Evolutionary conservation across 2,113 vertebrate species (phyloP).

Genomic region (Physeter macrocephalus): DNA sequence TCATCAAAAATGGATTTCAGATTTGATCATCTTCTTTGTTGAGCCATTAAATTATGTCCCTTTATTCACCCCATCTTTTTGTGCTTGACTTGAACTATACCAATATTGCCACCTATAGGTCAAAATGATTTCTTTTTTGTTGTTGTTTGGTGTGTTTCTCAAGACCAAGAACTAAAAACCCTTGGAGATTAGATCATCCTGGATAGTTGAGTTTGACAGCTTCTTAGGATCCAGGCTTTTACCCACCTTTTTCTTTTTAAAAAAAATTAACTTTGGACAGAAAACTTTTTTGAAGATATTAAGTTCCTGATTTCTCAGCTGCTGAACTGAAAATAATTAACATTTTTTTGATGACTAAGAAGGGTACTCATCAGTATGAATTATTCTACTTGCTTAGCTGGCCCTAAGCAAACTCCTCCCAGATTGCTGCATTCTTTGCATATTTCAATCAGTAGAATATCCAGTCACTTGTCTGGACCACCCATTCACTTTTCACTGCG

Average conservation of each 20-base stretch:
- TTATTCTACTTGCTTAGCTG: background rate
- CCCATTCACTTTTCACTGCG: background rate
- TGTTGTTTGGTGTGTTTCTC: background rate
- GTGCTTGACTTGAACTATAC: background rate
- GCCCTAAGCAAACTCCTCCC: background rate
- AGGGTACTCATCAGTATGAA: background rate
- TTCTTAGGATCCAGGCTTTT: background rate
- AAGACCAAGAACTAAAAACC: background rate
- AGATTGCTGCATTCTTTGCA: background rate
- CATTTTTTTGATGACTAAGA: background rate
- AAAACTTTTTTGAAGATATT: background rate
- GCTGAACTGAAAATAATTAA: background rate
- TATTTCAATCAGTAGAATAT: background rate
- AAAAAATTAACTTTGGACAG: background rate
- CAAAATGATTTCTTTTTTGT: background rate
- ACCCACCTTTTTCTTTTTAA: background rate
- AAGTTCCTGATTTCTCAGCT: background rate
- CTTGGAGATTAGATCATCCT: background rate
- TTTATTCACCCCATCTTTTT: background rate
- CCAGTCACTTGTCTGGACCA: background rate
- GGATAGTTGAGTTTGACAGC: background rate
- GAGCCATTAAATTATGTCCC: background rate
- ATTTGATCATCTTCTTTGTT: background rate
- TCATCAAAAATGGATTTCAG: background rate
- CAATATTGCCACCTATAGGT: slow-evolving; percentile 66